Evolutionary conservation across 2,113 vertebrate genomes (phyloP).

Genomic region (Xenopus borealis): DNA sequence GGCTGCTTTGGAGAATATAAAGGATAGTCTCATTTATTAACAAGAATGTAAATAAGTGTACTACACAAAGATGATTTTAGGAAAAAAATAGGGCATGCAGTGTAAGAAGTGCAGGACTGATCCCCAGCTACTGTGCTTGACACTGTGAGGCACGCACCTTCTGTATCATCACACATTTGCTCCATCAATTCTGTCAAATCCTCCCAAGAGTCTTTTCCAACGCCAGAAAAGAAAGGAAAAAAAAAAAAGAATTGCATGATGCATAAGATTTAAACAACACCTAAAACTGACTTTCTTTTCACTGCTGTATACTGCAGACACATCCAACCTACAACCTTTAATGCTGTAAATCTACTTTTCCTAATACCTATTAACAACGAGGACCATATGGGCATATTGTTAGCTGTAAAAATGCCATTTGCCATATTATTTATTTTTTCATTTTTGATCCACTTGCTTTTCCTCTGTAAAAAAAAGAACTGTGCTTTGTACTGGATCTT

Average conservation of each 20-base stretch:
- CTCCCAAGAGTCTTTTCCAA: conserved; percentile 93
- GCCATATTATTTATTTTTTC: too few relatives aligned
- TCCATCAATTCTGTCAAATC: conserved; percentile 92
- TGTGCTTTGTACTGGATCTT: too few relatives aligned
- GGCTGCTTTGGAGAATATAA: too few relatives aligned
- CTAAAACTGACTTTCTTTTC: background rate
- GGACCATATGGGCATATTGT: too few relatives aligned
- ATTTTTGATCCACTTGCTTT: too few relatives aligned
- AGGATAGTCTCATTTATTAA: too few relatives aligned
- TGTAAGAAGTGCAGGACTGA: background rate
- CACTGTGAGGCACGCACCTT: conserved; percentile 83
- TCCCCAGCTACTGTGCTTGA: background rate
- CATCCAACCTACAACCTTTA: background rate
- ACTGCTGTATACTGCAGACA: background rate
- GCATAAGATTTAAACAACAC: conserved; percentile 71
- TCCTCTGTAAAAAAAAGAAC: too few relatives aligned
- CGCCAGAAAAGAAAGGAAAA: conserved; percentile 73
- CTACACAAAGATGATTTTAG: too few relatives aligned
- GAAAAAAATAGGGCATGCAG: background rate
- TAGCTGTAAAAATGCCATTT: too few relatives aligned
- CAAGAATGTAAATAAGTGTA: too few relatives aligned
- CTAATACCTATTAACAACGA: too few relatives aligned
- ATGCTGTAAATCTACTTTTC: too few relatives aligned
- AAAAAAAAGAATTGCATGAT: conserved; percentile 66
- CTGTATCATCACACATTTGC: conserved; percentile 82